Percentiles rank a stretch among this genome's conserved stretches.
Evolutionary conservation across 2,888 invertebrate species (phyloP).

Genomic region (Dichetophora obliterata): DNA sequence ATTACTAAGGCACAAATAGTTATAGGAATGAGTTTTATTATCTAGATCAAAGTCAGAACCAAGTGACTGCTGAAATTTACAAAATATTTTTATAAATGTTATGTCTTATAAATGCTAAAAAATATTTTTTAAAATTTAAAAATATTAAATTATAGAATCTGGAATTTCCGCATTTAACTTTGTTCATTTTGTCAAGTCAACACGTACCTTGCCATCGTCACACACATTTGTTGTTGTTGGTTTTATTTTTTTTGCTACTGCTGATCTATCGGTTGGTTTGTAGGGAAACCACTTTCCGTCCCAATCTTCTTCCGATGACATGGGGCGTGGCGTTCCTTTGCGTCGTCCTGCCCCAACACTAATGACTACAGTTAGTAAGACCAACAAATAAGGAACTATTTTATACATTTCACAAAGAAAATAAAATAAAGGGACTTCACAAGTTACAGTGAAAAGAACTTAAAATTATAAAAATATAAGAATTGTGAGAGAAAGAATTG

Average conservation of each 20-base stretch:
- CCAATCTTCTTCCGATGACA: constrained; percentile 58
- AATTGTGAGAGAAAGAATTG: background rate
- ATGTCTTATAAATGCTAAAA: no score
- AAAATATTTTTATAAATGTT: no score
- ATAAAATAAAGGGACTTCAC: background rate
- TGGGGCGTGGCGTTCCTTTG: constrained; percentile 12
- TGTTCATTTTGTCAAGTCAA: background rate
- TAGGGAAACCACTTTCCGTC: constrained; percentile 69
- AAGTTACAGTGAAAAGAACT: background rate
- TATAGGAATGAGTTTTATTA: constrained; percentile 56
- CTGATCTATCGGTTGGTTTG: constrained; percentile 45
- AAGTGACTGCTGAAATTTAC: constrained; percentile 50
- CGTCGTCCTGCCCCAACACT: constrained; percentile 35
- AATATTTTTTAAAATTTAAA: no score
- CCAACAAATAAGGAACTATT: constrained; percentile 35
- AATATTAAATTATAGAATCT: no score
- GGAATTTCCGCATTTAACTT: background rate
- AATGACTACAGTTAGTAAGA: constrained; percentile 23
- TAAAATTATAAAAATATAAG: constrained; percentile 4
- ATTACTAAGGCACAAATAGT: constrained; percentile 75
- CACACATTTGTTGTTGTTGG: constrained; percentile 66
- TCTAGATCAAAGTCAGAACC: constrained; percentile 58
- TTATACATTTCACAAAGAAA: constrained; percentile 41
- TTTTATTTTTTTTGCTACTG: constrained; percentile 6
- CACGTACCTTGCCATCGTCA: constrained; percentile 77